Evolutionary conservation across 2,888 invertebrate species (phyloP), one percentile per base, ranked within the genome.

Genomic region (Sipha maydis): DNA sequence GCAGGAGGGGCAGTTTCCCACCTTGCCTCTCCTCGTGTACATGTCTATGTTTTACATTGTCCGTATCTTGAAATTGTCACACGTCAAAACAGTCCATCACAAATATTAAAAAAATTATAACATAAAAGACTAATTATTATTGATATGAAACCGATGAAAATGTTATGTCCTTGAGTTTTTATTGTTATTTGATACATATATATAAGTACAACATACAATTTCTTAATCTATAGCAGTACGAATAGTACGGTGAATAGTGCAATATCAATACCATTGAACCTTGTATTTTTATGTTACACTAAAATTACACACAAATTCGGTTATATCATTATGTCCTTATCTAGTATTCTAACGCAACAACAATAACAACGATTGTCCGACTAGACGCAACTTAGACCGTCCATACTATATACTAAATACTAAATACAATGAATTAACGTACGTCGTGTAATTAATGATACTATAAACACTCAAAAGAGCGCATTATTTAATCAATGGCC

Each of bases 121-220:
- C n/a, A 25, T 21, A 9, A 67, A n/a, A 67, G 7, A 21, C 4
- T 67, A 67, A 67, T 67, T 25, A n/a, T n/a, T 67, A 8, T 67
- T 0, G 3, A 9, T 21, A 56, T 9, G 61, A 61, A 67, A 67
- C 67, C 25, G 41, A 48, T n/a, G 14, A 17, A 77, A 77, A 54
- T 54, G 54, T 19, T 17, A 54, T 54, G 54, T 28, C 77, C 77
- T 77, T 77, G 77, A 54, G 54, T 54, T 77, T 77, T n/a, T 17
- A 77, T 77, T 54, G 77, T 77, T 77, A 54, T 41, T 14, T 67
- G 11, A n/a, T n/a, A 8, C 8, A 67, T n/a, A 48, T 8, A 48
- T 48, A 48, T 48, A 11, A 48, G 9, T 48, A 48, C 48, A 48
- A 48, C 1, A 48, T 48, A 48, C 1, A 9, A 48, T 48, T 48